Evolutionary conservation across 2,113 vertebrate species (phyloP), one percentile per base, ranked within the genome.

Genomic region (Leuciscus idus): DNA sequence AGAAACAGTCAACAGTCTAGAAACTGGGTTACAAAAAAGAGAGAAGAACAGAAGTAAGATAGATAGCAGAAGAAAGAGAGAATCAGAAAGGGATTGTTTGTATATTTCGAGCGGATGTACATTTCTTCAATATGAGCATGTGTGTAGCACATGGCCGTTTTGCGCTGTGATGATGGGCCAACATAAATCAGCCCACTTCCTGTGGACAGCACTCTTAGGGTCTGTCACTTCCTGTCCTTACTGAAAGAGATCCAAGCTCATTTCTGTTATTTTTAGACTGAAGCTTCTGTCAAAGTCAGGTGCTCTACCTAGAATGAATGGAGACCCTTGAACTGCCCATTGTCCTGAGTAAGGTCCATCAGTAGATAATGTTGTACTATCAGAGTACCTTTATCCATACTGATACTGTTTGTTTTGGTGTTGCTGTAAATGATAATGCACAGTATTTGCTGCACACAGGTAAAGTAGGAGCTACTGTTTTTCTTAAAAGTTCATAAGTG

Each of bases 161-260:
- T 13, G 64, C 9, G 11, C 85, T 87, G 64, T 89, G 88, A 89
- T 85, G 88, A 78, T 48, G 68, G 19, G 83, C 83, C 85, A 87
- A 87, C 59, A 83, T 70, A 85, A 87, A 89, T 85, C 79, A 72
- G 28, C 64, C 78, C 46, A 87, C 83, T 89, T 89, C 85, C 83
- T 87, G 62, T 85, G 73, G 82, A 78, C 78, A 85, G 79, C 39
- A 36, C 72, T 87, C 52, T 59, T 72, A 70, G 73, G 79, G 76
- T 89, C 78, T 85, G 78, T 33, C 84, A 87, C 83, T 87, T 89
- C 88, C 88, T 89, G 83, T 87, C 62, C 85, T 83, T 72, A 48
- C 76, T 79, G 83, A 85, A 70, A 83, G 33, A 30, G 28, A 87
- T 87, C 86, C 83, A 79, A 87, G 70, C 6, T n/a, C 83, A 82